A percentile compares a stretch with the other conserved stretches of the same genome.
phyloP scores from a whole-genome alignment of 2,113 vertebrate species.

The Nothoprocta perdicaria region DNA sequence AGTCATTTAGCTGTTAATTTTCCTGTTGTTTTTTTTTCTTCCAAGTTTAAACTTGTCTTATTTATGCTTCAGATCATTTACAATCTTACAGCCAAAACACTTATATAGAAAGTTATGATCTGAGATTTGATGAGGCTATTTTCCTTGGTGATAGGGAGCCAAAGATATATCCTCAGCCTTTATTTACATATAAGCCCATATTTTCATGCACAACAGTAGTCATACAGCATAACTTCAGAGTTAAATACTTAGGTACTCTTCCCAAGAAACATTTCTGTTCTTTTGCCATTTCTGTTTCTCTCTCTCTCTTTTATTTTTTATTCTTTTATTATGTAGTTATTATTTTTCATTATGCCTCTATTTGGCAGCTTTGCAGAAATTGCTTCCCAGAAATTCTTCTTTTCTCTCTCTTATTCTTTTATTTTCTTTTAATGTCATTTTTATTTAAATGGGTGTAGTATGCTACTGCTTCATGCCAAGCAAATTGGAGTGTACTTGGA shows the following conservation, averaged over 20 bases:
- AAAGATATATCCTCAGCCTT: background rate
- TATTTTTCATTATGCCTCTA: background rate
- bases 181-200: background rate
- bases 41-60: background rate
- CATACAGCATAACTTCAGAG: background rate
- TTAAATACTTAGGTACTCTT: background rate
- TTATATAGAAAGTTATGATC: slow-evolving; percentile 1
- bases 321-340: background rate
- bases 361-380: background rate
- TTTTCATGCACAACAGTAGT: background rate
- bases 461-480: background rate
- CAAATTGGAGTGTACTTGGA: background rate
- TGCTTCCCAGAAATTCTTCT: background rate
- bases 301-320: background rate
- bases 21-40: background rate
- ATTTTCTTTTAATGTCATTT: background rate
- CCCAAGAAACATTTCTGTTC: background rate
- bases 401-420: background rate
- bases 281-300: background rate
- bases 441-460: background rate
- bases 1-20: background rate
- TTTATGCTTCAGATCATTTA: background rate
- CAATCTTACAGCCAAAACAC: background rate
- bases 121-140: background rate
- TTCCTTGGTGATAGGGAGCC: background rate